phyloP scores from a whole-genome alignment of 92 coral and sea anemone genomes.

The Palythoa grandis region DNA sequence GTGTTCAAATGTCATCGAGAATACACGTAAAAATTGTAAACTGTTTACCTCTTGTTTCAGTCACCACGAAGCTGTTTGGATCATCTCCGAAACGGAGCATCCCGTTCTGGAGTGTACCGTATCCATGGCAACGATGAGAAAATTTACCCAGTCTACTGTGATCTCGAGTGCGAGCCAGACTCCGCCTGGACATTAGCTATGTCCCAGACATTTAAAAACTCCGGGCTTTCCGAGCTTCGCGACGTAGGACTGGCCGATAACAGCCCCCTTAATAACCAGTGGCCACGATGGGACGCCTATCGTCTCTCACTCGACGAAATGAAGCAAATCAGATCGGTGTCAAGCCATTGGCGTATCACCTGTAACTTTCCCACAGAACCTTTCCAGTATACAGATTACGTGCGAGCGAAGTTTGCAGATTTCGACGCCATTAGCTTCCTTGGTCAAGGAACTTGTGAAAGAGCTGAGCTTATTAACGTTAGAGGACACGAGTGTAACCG shows the following conservation, averaged over 20 bases:
- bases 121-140: constrained; percentile 47
- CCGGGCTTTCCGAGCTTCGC: constrained; percentile 14
- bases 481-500: no score
- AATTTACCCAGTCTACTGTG: constrained; percentile 56
- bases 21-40: no score
- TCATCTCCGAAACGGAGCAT: no score
- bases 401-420: no score
- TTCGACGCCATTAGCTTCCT: no score
- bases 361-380: constrained; percentile 68
- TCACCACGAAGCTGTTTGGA: no score
- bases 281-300: constrained; percentile 66
- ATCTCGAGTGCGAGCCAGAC: constrained; percentile 57
- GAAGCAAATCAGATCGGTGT: constrained; percentile 37
- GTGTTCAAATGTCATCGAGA: no score
- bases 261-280: not conserved
- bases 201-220: constrained; percentile 55
- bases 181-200: constrained; percentile 71
- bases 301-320: constrained; percentile 53
- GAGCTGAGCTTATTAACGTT: no score
- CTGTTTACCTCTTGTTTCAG: no score
- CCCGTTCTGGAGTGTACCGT: not conserved
- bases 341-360: constrained; percentile 24
- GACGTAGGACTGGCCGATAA: not conserved
- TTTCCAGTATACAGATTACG: constrained; percentile 10
- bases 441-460: no score